phyloP scores from a whole-genome alignment of 2,113 vertebrate genomes.

The Sigmodon hispidus region DNA sequence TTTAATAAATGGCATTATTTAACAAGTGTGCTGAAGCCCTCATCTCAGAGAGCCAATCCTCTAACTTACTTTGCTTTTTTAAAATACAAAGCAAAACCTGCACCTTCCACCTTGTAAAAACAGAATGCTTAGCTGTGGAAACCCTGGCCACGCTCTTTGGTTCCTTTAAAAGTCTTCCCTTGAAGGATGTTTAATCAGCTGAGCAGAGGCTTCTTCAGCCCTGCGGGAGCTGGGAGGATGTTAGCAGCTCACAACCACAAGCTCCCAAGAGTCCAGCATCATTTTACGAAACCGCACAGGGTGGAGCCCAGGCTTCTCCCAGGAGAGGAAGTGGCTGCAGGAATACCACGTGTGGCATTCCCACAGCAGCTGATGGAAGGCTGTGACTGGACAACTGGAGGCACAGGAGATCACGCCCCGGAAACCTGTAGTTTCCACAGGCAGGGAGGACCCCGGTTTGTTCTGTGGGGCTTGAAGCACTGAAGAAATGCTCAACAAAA shows the following conservation, averaged over 20 bases:
- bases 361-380: constrained; percentile 45
- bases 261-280: constrained; percentile 32
- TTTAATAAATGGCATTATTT: background rate
- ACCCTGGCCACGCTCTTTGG: background rate
- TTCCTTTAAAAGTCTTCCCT: constrained; percentile 58
- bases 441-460: background rate
- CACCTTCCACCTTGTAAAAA: background rate
- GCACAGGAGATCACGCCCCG: background rate
- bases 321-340: constrained; percentile 67
- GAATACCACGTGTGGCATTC: constrained; percentile 73
- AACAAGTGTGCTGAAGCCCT: background rate
- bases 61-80: background rate
- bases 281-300: constrained; percentile 55
- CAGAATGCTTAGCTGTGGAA: background rate
- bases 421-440: constrained; percentile 47
- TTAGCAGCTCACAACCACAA: background rate
- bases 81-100: background rate
- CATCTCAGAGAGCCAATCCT: background rate
- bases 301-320: constrained; percentile 56
- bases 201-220: constrained; percentile 17
- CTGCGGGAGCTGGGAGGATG: constrained; percentile 39
- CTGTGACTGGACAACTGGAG: background rate
- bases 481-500: constrained; percentile 15
- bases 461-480: background rate
- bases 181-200: constrained; percentile 62